Conservation (phyloP, 2,113 vertebrate genomes). For the Notothenia rossii region DNA sequence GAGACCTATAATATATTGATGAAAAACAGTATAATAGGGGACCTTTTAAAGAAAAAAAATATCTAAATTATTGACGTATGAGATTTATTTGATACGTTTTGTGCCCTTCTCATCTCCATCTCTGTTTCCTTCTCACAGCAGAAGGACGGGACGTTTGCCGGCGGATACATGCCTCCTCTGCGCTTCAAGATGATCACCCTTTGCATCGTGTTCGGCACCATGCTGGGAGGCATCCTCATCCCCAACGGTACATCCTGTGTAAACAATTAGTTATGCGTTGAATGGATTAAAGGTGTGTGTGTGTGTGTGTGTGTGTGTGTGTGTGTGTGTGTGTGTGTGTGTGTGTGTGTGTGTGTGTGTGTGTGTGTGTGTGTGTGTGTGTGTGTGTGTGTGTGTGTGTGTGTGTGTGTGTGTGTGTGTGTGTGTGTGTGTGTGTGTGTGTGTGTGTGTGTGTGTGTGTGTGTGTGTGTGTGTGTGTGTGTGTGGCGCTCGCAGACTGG, state of each 20-base stretch:
- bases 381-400: conserved; percentile 19
- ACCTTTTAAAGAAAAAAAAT: too few relatives aligned
- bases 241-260: conserved; percentile 86
- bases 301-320: conserved; percentile 15
- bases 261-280: not conserved
- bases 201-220: conserved; percentile 95
- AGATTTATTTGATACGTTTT: too few relatives aligned
- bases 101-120: not conserved
- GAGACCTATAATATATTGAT: too few relatives aligned
- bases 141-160: conserved; percentile 96
- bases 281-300: conserved; percentile 5
- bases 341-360: conserved; percentile 21
- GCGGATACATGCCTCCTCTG: conserved; percentile 98
- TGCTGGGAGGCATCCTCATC: conserved; percentile 96
- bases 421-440: conserved; percentile 1
- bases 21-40: too few relatives aligned
- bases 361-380: conserved; percentile 15
- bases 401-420: conserved; percentile 2
- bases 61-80: too few relatives aligned
- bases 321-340: conserved; percentile 24
- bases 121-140: conserved; percentile 83
- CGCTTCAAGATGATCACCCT: conserved; percentile 96
- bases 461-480: conserved; percentile 15
- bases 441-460: conserved; percentile 15
- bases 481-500: too few relatives aligned